Evolutionary conservation across 2,797 vertebrate species (phyloP), one percentile per base, ranked within the genome.

Genomic region (Knipowitschia caucasica): DNA sequence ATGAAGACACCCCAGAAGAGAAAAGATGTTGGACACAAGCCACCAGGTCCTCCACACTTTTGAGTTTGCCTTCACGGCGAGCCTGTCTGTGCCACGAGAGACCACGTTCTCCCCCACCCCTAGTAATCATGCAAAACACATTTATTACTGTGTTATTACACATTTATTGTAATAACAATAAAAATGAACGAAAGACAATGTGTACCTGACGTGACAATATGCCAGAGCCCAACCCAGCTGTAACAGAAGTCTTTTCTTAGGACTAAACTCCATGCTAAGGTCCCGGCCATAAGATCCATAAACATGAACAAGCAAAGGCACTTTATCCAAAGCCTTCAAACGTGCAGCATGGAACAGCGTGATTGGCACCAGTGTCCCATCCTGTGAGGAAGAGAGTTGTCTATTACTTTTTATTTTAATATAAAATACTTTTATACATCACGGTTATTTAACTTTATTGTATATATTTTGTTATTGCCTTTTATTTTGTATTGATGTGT

Each of bases 201-300:
- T 0, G 31, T 85, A 98, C 97, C 97, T 92, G 78, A 99, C 92
- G 25, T 99, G 97, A 81, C 97, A 99, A 78, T 92, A 99, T 33
- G 94, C 95, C 77, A 99, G 88, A 75, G 91, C 91, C 97, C 95
- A 99, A 30, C 92, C 94, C 31, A 92, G 87, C 4, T 99, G 93
- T 81, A 95, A 82, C 78, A 99, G 83, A 56, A 95, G 73, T 69
- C 89, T 86, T 64, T 90, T 94, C 65, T 93, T 94, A 66, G 93
- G 91, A 80, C 91, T 89, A 88, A 98, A 99, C 53, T 84, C 89
- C 94, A 97, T 95, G 81, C 88, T 87, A 65, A 96, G 81, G 62
- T 98, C 93, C 82, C 92, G 85, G 52, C 97, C 97, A 31, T 99
- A 99, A 66, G 96, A 94, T 73, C 97, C 97, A 36, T 99, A 99